A percentile compares a stretch with the other conserved stretches of the same genome.
These are phyloP conservation scores for Numida meleagris DNA, from an alignment of 2,113 vertebrate species.

Conservation along the genomic window DNA sequence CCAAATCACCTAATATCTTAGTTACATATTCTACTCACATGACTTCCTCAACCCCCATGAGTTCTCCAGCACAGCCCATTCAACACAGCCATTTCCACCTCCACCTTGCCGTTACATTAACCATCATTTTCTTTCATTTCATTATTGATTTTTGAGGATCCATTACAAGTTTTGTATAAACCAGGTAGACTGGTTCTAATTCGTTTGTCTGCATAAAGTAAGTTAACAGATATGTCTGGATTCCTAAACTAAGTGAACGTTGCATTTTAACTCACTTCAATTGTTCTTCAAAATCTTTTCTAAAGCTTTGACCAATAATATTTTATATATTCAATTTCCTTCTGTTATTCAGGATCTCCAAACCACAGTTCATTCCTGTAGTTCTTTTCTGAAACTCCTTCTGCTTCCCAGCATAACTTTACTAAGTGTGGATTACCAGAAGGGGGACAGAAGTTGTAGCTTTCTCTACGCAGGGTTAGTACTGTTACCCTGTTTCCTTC, in stretches of 20 bases:
- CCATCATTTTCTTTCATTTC: neutral
- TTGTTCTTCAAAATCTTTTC: neutral
- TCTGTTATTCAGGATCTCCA: neutral
- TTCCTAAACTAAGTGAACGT: neutral
- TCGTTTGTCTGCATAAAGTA: neutral
- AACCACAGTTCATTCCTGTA: neutral
- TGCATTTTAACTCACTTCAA: neutral
- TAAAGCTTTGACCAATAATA: neutral
- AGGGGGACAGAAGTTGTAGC: neutral
- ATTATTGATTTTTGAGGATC: neutral
- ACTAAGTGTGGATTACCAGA: neutral
- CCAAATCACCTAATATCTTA: neutral
- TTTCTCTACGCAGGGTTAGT: accelerated
- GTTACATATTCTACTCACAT: neutral
- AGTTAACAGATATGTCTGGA: neutral
- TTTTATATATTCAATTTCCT: neutral
- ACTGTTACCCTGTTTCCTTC: neutral
- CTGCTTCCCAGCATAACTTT: neutral
- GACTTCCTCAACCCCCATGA: accelerated
- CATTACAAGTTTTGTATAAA: neutral
- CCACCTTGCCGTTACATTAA: neutral
- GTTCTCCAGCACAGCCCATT: neutral
- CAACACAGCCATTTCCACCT: neutral
- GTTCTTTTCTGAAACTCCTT: neutral
- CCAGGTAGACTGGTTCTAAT: neutral